These are phyloP conservation scores for Charina bottae DNA, from an alignment of 2,113 vertebrate genomes.

Conservation along the genomic window DNA sequence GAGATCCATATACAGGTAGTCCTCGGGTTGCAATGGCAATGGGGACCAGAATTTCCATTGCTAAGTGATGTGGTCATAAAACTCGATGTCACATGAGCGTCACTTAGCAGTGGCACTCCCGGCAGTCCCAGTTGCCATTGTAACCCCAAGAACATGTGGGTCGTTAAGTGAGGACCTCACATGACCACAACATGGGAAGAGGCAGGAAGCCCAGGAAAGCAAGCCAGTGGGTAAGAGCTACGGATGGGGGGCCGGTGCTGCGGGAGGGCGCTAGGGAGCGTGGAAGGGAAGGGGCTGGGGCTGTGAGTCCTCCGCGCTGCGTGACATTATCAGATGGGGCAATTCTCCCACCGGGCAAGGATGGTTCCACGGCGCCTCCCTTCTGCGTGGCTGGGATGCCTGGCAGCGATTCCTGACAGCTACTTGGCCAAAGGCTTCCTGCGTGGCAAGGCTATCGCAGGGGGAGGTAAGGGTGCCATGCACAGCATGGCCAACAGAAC, in stretches of 20 bases:
- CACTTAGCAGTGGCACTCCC: background rate
- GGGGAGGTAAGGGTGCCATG: background rate
- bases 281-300: background rate
- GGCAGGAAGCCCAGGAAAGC: background rate
- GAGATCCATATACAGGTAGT: background rate
- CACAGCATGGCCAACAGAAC: background rate
- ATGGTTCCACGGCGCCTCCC: background rate
- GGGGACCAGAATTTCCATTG: background rate
- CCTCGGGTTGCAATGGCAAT: background rate
- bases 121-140: background rate
- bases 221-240: background rate
- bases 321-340: background rate
- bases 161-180: background rate
- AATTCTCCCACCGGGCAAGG: background rate
- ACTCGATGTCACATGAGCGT: background rate
- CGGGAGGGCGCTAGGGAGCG: background rate
- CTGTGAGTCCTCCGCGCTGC: background rate
- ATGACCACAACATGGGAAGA: background rate
- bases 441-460: background rate
- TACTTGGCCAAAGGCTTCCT: background rate
- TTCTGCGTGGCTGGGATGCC: background rate
- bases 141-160: too few species aligned
- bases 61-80: background rate
- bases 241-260: background rate
- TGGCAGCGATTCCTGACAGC: background rate